phyloP scores from a whole-genome alignment of 2,888 invertebrate genomes.

The Thereva unica region DNA sequence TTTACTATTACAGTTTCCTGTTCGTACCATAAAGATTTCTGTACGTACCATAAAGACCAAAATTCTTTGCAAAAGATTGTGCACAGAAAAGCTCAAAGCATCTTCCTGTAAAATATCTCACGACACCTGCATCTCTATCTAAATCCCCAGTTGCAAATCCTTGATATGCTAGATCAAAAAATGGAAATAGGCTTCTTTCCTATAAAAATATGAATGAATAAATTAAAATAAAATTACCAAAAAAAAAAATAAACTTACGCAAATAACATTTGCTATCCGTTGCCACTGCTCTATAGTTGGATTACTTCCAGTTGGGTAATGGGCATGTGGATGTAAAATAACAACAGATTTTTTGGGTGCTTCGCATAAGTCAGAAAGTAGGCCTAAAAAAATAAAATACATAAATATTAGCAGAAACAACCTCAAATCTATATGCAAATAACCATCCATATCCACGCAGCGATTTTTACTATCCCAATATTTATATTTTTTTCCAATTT shows the following conservation, averaged over 20 bases:
- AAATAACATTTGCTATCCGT: constrained; percentile 82
- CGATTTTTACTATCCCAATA: constrained; percentile 86
- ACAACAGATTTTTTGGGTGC: constrained; percentile 86
- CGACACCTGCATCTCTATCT: constrained; percentile 88
- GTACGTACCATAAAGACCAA: constrained; percentile 91
- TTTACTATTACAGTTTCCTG: neutral
- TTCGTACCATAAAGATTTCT: constrained; percentile 80
- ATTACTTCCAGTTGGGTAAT: constrained; percentile 98
- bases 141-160: constrained; percentile 96
- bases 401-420: constrained; percentile 46
- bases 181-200: constrained; percentile 81
- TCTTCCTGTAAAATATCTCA: constrained; percentile 82
- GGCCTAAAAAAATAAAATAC: constrained; percentile 49
- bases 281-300: constrained; percentile 93
- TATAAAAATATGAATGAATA: constrained; percentile 48
- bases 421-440: constrained; percentile 43
- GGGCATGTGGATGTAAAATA: constrained; percentile 93
- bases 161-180: constrained; percentile 94
- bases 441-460: constrained; percentile 74
- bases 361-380: constrained; percentile 74
- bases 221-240: neutral
- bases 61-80: constrained; percentile 99
- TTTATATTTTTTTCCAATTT: constrained; percentile 76
- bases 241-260: constrained; percentile 59
- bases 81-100: constrained; percentile 92